A percentile compares a stretch with the other conserved stretches of the same genome.
Evolutionary conservation across 2,888 invertebrate species (phyloP).

Genomic region (Notocelia uddmanniana): DNA sequence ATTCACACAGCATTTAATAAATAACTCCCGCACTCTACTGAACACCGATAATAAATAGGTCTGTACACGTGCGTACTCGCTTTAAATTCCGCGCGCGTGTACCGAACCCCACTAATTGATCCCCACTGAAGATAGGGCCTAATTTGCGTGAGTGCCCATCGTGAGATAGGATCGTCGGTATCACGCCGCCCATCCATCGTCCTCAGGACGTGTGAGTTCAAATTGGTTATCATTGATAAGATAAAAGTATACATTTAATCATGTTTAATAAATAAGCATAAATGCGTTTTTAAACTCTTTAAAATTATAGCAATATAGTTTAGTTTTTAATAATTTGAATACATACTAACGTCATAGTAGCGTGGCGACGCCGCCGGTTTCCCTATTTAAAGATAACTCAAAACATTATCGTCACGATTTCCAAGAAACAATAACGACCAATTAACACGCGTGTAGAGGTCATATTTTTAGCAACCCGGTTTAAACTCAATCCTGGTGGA

Average conservation of each 20-base stretch:
- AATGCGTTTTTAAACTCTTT: background rate
- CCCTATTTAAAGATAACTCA: too few species aligned
- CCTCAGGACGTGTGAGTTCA: conserved; percentile 13
- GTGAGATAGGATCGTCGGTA: conserved; percentile 49
- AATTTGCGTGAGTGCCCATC: conserved; percentile 67
- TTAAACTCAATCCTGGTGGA: too few species aligned
- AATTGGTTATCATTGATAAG: conserved; percentile 21
- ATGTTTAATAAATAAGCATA: background rate
- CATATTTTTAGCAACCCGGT: too few species aligned
- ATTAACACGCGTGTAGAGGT: too few species aligned
- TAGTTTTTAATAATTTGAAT: too few species aligned
- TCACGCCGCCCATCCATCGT: conserved; percentile 41
- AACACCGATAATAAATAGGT: conserved; percentile 24
- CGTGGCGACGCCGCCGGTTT: too few species aligned
- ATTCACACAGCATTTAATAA: background rate
- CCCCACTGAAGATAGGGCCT: conserved; percentile 60
- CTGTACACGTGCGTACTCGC: conserved; percentile 29
- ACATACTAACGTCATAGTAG: too few species aligned
- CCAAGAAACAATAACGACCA: too few species aligned
- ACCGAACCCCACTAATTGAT: conserved; percentile 53
- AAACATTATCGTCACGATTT: too few species aligned
- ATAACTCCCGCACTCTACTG: conserved; percentile 14
- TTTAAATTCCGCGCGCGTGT: conserved; percentile 44
- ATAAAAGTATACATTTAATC: conserved; percentile 16
- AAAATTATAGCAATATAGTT: background rate